These are phyloP conservation scores for Cryptoleucopteryx plumbea DNA, from an alignment of 2,113 vertebrate species.

Conservation along the genomic window DNA sequence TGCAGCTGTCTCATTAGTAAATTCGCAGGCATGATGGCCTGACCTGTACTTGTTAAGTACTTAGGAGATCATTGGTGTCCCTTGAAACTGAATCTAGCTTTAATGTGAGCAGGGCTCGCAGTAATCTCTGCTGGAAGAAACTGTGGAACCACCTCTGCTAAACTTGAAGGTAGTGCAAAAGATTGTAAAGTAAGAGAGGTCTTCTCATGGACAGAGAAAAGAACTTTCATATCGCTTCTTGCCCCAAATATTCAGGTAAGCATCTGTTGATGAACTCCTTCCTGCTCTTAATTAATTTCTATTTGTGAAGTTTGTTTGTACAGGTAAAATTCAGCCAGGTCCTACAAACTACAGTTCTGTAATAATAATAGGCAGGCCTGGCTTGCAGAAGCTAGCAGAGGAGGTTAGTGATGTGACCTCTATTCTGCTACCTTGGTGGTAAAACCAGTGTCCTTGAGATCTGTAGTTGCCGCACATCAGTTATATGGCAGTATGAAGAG, in stretches of 20 bases:
- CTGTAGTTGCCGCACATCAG: neutral
- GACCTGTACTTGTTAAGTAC: neutral
- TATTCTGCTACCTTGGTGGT: neutral
- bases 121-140: neutral
- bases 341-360: neutral
- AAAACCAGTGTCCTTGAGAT: fast-evolving
- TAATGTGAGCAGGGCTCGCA: neutral
- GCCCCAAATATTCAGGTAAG: neutral
- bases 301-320: neutral
- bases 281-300: neutral
- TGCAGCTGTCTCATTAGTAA: neutral
- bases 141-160: neutral
- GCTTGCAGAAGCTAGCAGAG: neutral
- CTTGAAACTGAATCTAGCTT: neutral
- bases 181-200: neutral
- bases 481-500: neutral
- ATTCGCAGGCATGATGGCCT: neutral
- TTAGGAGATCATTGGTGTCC: fast-evolving
- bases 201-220: neutral
- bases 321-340: neutral
- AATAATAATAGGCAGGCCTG: neutral
- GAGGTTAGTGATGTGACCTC: neutral
- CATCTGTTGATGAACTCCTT: neutral
- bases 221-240: fast-evolving
- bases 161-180: neutral